phyloP scores from a whole-genome alignment of 37 sponge, comb jelly and placozoan genomes.

The Beroe ovata region DNA sequence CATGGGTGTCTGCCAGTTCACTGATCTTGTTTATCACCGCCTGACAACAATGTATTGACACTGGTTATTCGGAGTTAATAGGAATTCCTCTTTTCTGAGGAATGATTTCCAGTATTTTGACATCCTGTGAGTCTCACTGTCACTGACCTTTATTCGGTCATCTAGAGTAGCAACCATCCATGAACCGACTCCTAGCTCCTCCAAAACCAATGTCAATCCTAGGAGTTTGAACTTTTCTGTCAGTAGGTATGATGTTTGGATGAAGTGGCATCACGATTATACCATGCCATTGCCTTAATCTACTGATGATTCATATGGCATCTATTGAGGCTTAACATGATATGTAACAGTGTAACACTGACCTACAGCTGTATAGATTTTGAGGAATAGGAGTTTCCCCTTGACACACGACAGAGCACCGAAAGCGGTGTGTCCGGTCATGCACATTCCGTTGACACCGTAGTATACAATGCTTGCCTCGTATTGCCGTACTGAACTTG shows the following conservation, averaged over 20 bases:
- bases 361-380: background rate
- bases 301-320: too few species aligned
- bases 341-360: too few species aligned
- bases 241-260: too few species aligned
- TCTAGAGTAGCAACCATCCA: background rate
- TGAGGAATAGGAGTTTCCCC: background rate
- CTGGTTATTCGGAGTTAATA: too few species aligned
- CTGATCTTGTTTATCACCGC: background rate
- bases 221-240: background rate
- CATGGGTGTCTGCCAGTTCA: background rate
- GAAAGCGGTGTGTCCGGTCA: slow-evolving; percentile 10
- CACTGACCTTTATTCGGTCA: background rate
- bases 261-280: too few species aligned
- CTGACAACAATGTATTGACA: background rate
- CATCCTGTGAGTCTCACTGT: background rate
- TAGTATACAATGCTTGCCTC: slow-evolving; percentile 2
- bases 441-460: background rate
- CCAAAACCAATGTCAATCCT: background rate
- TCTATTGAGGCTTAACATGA: too few species aligned
- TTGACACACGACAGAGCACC: slow-evolving; percentile 4
- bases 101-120: too few species aligned
- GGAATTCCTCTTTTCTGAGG: too few species aligned
- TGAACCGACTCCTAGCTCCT: background rate
- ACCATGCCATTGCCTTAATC: too few species aligned
- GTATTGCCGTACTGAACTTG: background rate